phyloP scores from a whole-genome alignment of 2,888 invertebrate species.

The Philaethria dido region DNA sequence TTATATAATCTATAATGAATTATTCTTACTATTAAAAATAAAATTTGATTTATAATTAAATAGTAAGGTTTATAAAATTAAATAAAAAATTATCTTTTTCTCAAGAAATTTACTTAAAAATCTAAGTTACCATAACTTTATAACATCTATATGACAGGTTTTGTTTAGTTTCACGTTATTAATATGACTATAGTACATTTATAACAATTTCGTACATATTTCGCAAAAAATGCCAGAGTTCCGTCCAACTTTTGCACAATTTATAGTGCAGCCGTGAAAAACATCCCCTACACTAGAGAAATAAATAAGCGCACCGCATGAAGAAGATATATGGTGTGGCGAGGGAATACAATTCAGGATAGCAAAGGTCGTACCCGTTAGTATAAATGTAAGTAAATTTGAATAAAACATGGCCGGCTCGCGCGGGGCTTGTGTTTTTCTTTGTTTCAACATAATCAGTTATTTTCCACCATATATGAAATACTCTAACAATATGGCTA shows the following conservation, averaged over 20 bases:
- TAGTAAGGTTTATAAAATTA: no score
- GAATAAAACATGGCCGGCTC: constrained; percentile 78
- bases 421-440: constrained; percentile 45
- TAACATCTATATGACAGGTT: background rate
- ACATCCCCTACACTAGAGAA: constrained; percentile 53
- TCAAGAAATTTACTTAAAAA: no score
- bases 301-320: constrained; percentile 75
- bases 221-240: constrained; percentile 17
- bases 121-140: no score
- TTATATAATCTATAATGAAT: no score
- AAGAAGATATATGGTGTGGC: constrained; percentile 81
- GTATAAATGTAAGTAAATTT: constrained; percentile 84
- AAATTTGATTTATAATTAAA: no score
- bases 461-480: constrained; percentile 21
- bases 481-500: background rate
- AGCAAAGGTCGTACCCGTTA: constrained; percentile 81
- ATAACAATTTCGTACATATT: background rate
- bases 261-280: constrained; percentile 41
- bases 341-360: constrained; percentile 79
- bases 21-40: no score
- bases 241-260: constrained; percentile 33
- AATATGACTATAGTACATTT: no score
- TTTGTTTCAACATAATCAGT: constrained; percentile 47
- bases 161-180: no score
- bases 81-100: no score